Evolutionary conservation across 2,113 vertebrate species (phyloP), one percentile per base, ranked within the genome.

Genomic region (Cyprinodon variegatus): DNA sequence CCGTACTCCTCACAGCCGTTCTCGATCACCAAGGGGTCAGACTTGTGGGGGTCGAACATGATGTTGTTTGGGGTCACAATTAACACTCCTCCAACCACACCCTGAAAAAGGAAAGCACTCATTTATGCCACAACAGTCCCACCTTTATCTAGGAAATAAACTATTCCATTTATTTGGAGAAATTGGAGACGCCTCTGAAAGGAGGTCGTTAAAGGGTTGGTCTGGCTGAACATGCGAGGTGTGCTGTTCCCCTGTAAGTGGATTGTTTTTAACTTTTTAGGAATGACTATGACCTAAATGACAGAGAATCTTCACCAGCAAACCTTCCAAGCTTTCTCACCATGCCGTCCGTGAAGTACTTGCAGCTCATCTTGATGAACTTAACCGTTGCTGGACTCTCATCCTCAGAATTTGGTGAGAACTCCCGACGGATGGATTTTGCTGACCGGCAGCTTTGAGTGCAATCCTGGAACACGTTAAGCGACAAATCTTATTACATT

Each of bases 1-100:
- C 98, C 98, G 1, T 99, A 99, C 71, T 99, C 98, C 90, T 99
- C 98, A 81, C 98, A 99, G 65, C 98, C 98, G 40, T 98, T 96
- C 90, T 99, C 98, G 72, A 99, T 99, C 41, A 99, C 97, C 89
- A 99, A 90, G 3, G 98, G 97, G 91, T 99, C 98, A 0, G 98
- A 99, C 78, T 99, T 99, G 86, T 99, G 97, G 5, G 98, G 98
- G 91, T 99, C 98, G 70, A 99, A 99, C 98, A 99, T 99, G 89
- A 99, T 98, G 89, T 97, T 99, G 92, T 99, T 99, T 57, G 98
- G 98, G 1, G 98, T 99, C 77, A 99, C 97, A 36, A 99, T 98
- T 95, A 99, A 96, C 72, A 99, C 98, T 2, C 98, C 98, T 12
- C 97, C 98, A 15, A 99, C 98, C 3, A 99, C 98, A 0, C 98